Evolutionary conservation across 2,888 invertebrate species (phyloP).

Genomic region (Amorpha juglandis): DNA sequence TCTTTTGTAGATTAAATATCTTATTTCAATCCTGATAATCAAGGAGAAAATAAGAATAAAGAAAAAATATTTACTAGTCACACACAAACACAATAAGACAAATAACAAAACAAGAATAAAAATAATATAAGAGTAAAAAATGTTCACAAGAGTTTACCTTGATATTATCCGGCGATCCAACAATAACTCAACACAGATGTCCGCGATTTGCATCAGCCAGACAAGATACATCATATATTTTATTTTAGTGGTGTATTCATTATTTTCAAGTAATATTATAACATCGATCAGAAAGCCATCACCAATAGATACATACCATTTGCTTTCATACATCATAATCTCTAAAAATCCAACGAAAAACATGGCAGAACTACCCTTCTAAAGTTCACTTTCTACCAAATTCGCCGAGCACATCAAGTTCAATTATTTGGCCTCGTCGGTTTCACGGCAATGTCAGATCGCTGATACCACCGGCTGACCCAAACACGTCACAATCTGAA

Average conservation of each 20-base stretch:
- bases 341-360: not conserved
- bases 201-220: not conserved
- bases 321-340: not conserved
- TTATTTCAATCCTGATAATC: not conserved
- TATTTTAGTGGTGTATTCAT: not conserved
- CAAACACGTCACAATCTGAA: slow-evolving; percentile 29
- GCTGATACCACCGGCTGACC: slow-evolving; percentile 51
- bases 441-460: slow-evolving; percentile 48
- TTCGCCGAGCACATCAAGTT: slow-evolving; percentile 33
- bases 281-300: not conserved
- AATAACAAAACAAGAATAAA: too few relatives aligned
- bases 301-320: not conserved
- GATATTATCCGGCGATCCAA: too few relatives aligned
- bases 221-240: not conserved
- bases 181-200: not conserved
- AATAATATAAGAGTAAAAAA: too few relatives aligned
- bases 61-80: too few relatives aligned
- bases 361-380: not conserved
- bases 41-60: not conserved
- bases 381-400: slow-evolving; percentile 26
- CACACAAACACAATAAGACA: too few relatives aligned
- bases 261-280: not conserved
- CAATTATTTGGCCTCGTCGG: slow-evolving; percentile 39
- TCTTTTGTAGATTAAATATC: not conserved
- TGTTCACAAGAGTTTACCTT: too few relatives aligned